Evolutionary conservation across 2,888 invertebrate species (phyloP).

Genomic region (Diarsia dahlii): DNA sequence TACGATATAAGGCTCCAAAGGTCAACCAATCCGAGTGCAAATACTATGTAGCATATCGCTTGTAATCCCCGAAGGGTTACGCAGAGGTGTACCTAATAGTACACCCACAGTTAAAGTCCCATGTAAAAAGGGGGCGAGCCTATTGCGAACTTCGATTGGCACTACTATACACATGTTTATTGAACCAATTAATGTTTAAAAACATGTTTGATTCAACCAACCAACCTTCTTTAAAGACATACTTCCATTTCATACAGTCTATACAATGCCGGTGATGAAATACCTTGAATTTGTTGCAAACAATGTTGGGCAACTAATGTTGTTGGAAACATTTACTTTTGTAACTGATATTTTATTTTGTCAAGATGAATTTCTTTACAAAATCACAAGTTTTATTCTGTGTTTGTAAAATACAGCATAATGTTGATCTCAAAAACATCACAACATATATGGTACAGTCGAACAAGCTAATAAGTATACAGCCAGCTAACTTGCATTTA

Average conservation of each 20-base stretch:
- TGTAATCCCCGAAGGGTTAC: background rate
- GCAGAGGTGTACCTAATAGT: background rate
- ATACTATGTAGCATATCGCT: background rate
- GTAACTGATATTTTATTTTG: background rate
- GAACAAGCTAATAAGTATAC: too few relatives aligned
- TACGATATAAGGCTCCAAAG: conserved; percentile 28
- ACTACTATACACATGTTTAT: conserved; percentile 3
- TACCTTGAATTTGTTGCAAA: background rate
- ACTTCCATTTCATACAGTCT: background rate
- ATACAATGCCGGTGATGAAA: background rate
- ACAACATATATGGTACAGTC: background rate
- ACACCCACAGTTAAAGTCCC: background rate
- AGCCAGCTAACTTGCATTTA: too few relatives aligned
- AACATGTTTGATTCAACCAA: conserved; percentile 32
- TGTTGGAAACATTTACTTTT: background rate
- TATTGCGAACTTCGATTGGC: conserved; percentile 7
- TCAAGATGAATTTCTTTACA: too few relatives aligned
- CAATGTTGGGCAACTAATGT: background rate
- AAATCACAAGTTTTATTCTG: too few relatives aligned
- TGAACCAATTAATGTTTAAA: conserved; percentile 6
- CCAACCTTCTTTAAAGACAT: background rate
- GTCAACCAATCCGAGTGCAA: conserved; percentile 12
- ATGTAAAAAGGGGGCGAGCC: background rate
- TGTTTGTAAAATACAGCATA: background rate
- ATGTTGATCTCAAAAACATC: background rate